Conservation (phyloP, 2,888 invertebrate genomes). For the Mactromeris polynyma region DNA sequence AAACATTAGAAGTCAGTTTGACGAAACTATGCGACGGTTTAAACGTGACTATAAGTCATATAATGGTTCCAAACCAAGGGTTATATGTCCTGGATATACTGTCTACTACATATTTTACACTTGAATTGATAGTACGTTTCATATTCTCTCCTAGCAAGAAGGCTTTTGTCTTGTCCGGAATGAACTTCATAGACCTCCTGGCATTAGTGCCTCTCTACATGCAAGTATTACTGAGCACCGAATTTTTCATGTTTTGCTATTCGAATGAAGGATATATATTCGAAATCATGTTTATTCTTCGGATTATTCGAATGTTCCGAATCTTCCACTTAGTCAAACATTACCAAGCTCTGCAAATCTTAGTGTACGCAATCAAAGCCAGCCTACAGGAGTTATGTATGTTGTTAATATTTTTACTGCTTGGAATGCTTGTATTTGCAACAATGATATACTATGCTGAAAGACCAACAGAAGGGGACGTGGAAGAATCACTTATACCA, state of each 20-base stretch:
- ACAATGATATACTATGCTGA: constrained; percentile 87
- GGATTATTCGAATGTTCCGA: constrained; percentile 88
- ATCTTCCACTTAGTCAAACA: constrained; percentile 88
- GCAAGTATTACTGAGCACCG: constrained; percentile 83
- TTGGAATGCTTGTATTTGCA: constrained; percentile 86
- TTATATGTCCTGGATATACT: constrained; percentile 83
- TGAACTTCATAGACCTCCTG: constrained; percentile 86
- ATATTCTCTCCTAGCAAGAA: constrained; percentile 83
- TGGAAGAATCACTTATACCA: constrained; percentile 79
- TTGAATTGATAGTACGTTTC: constrained; percentile 84
- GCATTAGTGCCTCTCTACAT: constrained; percentile 86
- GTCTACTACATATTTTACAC: constrained; percentile 85
- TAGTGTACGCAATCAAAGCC: constrained; percentile 87
- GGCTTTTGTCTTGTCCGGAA: constrained; percentile 80
- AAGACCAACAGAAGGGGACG: constrained; percentile 79
- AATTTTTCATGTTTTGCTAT: constrained; percentile 82
- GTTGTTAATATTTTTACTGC: constrained; percentile 86
- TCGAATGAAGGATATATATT: constrained; percentile 83
- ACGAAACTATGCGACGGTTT: constrained; percentile 63
- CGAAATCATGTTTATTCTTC: constrained; percentile 87
- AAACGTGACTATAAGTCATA: constrained; percentile 64
- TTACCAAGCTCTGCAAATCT: constrained; percentile 87
- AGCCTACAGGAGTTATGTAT: constrained; percentile 87
- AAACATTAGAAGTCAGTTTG: constrained; percentile 55
- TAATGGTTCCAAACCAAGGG: constrained; percentile 75